These are phyloP conservation scores for Capromys pilorides DNA, from an alignment of 2,797 vertebrate genomes.

Conservation along the genomic window DNA sequence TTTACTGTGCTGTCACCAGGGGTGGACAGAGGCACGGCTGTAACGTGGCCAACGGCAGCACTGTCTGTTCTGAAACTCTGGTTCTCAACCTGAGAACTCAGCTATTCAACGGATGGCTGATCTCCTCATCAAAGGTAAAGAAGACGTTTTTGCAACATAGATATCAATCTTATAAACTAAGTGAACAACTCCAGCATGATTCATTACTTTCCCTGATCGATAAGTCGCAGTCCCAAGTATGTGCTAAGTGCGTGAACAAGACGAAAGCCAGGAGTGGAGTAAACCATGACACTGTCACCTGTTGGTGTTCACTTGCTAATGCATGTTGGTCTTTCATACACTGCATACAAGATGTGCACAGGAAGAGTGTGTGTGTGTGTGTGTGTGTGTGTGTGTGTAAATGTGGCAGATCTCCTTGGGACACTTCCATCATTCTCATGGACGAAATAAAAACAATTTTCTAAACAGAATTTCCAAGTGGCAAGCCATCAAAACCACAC, in stretches of 20 bases:
- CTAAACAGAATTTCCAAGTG: constrained; percentile 35
- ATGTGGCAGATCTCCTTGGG: not conserved
- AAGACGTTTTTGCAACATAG: constrained; percentile 7
- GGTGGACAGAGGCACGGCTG: not conserved
- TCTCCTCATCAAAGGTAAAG: not conserved
- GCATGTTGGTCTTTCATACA: not conserved
- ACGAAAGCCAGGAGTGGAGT: constrained; percentile 20
- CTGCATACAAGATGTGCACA: not conserved
- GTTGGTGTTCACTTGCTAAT: not conserved
- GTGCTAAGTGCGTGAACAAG: not conserved
- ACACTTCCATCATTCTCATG: not conserved
- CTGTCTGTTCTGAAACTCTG: not conserved
- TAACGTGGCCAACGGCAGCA: constrained; percentile 2
- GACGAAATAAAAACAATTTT: constrained; percentile 17
- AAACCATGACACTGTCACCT: not conserved
- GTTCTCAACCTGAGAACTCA: not conserved
- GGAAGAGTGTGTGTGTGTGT: not conserved
- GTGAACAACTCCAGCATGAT: constrained; percentile 42
- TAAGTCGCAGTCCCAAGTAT: constrained; percentile 26
- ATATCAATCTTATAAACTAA: not conserved
- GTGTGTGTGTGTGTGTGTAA: not conserved
- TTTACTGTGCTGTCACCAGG: not conserved
- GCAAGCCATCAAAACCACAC: not conserved
- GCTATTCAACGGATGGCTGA: not conserved
- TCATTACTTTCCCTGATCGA: constrained; percentile 47